Evolutionary conservation across 2,888 invertebrate genomes (phyloP), one percentile per base, ranked within the genome.

Genomic region (Apodemia duryi): DNA sequence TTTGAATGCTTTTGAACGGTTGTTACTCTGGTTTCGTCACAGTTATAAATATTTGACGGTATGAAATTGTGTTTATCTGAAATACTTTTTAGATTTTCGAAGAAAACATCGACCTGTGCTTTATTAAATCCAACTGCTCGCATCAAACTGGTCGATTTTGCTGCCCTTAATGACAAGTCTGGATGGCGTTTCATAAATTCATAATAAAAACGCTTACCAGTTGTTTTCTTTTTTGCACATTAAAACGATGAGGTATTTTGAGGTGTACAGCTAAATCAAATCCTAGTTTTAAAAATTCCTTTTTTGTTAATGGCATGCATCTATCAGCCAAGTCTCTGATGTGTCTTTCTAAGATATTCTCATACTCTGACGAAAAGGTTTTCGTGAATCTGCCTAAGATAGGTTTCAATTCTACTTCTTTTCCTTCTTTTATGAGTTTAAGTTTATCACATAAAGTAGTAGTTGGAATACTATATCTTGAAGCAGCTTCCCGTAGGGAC

Each of bases 11-110:
- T 74, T 1, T 74, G 73, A 6, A 74, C 72, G 11, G 60, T 64
- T 7, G 63, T 70, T 62, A 72, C 68, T 11, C 72, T 70, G 63
- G 73, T 73, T 71, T 75, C 73, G 46, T 76, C 73, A 64, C 66
- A 67, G 62, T 75, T 76, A 63, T 71, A 74, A 61, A 76, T 73
- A n/a, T 62, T 69, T 29, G 66, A 68, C 4, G 74, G 70, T 61
- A 60, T 9, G 52, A 74, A 74, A 51, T 73, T 73, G 63, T 70
- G 67, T 60, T 69, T 29, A 46, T 52, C 66, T 62, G 67, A 62
- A 9, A 73, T 43, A 5, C 32, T 67, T 67, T 72, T 61, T 60
- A 62, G 62, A 32, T 70, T 71, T 9, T 68, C 62, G 57, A 65
- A 73, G 49, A 70, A 73, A n/a, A 71, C 29, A 63, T 70, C 67